Percentiles rank a stretch among this genome's conserved stretches.
These are phyloP conservation scores for Molanna angustata DNA, from an alignment of 2,888 invertebrate species.

Conservation along the genomic window DNA sequence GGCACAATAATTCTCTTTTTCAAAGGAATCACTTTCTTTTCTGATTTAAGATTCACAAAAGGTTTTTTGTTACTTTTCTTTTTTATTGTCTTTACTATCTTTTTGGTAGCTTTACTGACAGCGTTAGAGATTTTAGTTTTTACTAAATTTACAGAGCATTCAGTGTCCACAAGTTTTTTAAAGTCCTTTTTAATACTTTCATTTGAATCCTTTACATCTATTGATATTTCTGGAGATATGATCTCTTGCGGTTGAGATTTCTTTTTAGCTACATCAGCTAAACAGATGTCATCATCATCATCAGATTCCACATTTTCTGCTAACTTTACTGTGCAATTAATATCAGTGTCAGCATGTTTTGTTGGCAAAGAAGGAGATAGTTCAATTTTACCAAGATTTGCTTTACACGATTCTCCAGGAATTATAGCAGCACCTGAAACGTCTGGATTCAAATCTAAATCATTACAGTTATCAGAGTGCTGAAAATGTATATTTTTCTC, in stretches of 20 bases:
- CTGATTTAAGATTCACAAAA: too few relatives aligned
- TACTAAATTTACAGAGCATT: too few relatives aligned
- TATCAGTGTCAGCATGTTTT: not conserved
- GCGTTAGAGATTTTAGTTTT: too few relatives aligned
- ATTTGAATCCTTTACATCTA: not conserved
- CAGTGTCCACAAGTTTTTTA: too few relatives aligned
- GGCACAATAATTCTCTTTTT: constrained; percentile 24
- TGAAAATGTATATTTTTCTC: constrained; percentile 15
- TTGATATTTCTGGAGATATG: not conserved
- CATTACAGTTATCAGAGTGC: constrained; percentile 19
- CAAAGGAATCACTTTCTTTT: constrained; percentile 13
- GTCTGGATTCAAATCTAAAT: constrained; percentile 25
- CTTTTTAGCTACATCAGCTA: constrained; percentile 27
- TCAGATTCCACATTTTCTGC: constrained; percentile 22
- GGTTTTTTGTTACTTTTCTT: too few relatives aligned
- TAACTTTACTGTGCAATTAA: not conserved
- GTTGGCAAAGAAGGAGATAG: not conserved
- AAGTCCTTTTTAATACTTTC: not conserved
- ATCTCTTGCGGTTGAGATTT: not conserved
- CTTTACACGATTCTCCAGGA: constrained; percentile 26
- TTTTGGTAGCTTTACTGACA: too few relatives aligned
- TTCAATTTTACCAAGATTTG: constrained; percentile 22
- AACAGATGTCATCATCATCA: constrained; percentile 29
- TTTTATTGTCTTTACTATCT: too few relatives aligned
- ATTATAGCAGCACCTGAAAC: constrained; percentile 27